These are phyloP conservation scores for Ranitomeya imitator DNA, from an alignment of 2,113 vertebrate genomes.

Conservation along the genomic window DNA sequence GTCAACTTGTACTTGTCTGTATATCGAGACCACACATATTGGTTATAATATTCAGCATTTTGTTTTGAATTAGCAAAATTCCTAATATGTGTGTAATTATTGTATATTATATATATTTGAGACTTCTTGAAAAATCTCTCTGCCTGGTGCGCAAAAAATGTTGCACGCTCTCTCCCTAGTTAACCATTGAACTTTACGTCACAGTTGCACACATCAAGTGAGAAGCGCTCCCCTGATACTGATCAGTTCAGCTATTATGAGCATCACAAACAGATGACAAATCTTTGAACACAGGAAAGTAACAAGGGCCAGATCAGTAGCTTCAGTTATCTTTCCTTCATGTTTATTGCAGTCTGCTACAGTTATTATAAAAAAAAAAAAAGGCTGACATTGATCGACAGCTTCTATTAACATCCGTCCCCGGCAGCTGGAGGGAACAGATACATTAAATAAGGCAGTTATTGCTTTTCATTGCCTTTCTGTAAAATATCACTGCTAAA, in stretches of 20 bases:
- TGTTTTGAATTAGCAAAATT: too few relatives aligned
- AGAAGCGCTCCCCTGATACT: constrained; percentile 64
- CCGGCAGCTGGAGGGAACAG: constrained; percentile 93
- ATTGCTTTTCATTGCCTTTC: constrained; percentile 97
- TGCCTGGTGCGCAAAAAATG: neutral
- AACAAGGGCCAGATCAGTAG: constrained; percentile 83
- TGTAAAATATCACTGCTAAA: constrained; percentile 93
- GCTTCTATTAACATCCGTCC: constrained; percentile 92
- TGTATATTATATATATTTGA: neutral
- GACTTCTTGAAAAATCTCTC: constrained; percentile 4
- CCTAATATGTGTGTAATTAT: too few relatives aligned
- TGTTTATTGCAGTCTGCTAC: constrained; percentile 92
- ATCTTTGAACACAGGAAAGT: constrained; percentile 80
- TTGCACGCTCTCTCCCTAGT: neutral
- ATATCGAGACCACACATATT: too few relatives aligned
- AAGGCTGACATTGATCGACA: constrained; percentile 92
- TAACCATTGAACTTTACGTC: neutral
- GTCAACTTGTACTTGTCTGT: too few relatives aligned
- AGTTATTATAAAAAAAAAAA: constrained; percentile 78
- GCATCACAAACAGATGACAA: constrained; percentile 84
- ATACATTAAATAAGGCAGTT: constrained; percentile 98
- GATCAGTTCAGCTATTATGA: constrained; percentile 72
- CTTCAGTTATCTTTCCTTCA: constrained; percentile 85
- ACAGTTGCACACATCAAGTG: neutral
- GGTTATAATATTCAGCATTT: too few relatives aligned